Base-by-base conservation (phyloP, 2,888 invertebrate species). In the Apamea crenata region DNA sequence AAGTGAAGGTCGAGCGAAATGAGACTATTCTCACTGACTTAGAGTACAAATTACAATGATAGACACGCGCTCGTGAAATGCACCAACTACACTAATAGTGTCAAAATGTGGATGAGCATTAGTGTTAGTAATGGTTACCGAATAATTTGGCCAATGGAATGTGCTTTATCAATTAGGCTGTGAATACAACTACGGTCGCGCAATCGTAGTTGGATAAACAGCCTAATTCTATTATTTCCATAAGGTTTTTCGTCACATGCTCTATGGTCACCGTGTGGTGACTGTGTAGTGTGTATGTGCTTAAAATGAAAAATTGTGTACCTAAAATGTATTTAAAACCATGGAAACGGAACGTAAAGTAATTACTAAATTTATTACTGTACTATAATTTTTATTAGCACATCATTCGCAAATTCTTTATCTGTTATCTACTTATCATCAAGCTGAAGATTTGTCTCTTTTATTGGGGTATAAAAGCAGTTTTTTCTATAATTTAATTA, bases 121-220 rank as follows among this genome's bases (percentile, higher is more conserved):
- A 68, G 53, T 53, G 40, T 44, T 16, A 74, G 12, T 56, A n/a
- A 44, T 67, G n/a, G 21, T 4, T 14, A 50, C 50, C 29, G 3
- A 16, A 21, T 25, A 36, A 81, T 47, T 21, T 47, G 2, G 7
- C 16, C 25, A 63, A 47, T 40, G 2, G 1, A 44, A 44, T 56
- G 61, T 74, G 21, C 0, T 76, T 29, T 8, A 18, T 25, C 5
- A 78, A 25, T 83, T 68, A 68, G 5, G 44, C 53, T 53, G 61
- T 61, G 21, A 25, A 12, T 14, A 68, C 53, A 61, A 68, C 78
- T 47, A 1, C 6, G 16, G 50, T 69, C 5, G 81, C 85, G 79
- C 80, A 50, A 66, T 36, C 84, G 40, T 12, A 70, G 50, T 79
- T 84, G 40, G 66, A 18, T 78, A 21, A 71, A 69, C 68, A 59